Conservation (phyloP, 2,797 vertebrate species). For the Acanthurus lineatus region DNA sequence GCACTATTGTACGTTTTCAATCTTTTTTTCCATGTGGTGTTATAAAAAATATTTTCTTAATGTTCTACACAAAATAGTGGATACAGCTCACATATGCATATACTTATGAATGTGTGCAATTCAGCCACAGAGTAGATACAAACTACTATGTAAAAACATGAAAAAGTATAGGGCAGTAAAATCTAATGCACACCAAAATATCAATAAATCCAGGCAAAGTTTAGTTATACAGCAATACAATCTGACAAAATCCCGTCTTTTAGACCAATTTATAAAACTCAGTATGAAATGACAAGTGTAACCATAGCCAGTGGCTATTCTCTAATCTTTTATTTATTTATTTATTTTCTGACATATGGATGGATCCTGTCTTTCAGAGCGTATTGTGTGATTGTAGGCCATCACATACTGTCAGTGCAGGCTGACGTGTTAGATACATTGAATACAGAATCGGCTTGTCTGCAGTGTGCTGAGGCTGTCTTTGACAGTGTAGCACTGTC, state of each 20-base stretch:
- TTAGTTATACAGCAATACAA: neutral
- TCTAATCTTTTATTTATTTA: conserved; percentile 39
- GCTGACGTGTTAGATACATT: conserved; percentile 76
- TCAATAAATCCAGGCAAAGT: conserved; percentile 22
- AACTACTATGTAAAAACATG: neutral
- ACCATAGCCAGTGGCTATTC: conserved; percentile 55
- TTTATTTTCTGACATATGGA: conserved; percentile 50
- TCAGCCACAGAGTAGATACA: neutral
- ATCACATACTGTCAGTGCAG: conserved; percentile 76
- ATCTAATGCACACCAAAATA: conserved; percentile 15
- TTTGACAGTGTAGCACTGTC: conserved; percentile 81
- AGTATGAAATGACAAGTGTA: conserved; percentile 55
- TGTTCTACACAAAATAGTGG: neutral
- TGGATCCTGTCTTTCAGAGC: conserved; percentile 72
- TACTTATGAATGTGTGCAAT: too few species aligned
- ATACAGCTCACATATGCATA: too few species aligned
- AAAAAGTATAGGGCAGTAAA: neutral
- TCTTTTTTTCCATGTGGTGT: too few species aligned
- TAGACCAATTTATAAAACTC: conserved; percentile 42
- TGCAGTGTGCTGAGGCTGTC: conserved; percentile 77
- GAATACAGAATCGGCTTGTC: conserved; percentile 76
- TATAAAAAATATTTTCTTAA: neutral
- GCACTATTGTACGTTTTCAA: too few species aligned
- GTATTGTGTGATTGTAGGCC: conserved; percentile 78
- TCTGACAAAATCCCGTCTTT: conserved; percentile 37